Evolutionary conservation across 2,113 vertebrate genomes (phyloP).

Genomic region (Tringa solitaria): DNA sequence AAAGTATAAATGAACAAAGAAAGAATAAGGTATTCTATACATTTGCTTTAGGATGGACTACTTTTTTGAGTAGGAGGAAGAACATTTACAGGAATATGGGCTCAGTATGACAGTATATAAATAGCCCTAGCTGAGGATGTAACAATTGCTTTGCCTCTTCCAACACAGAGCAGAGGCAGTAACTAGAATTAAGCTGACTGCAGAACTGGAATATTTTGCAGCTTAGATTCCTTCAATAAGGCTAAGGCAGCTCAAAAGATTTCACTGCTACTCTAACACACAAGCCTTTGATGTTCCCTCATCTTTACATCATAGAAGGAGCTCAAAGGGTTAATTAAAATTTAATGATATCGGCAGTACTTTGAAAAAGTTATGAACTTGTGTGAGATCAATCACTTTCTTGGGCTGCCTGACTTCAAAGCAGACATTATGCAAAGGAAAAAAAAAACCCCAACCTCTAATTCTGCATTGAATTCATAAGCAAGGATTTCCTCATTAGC

Average conservation of each 20-base stretch:
- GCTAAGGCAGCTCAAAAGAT: slow-evolving; percentile 77
- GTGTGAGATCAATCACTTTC: slow-evolving; percentile 96
- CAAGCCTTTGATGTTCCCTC: slow-evolving; percentile 88
- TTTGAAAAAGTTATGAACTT: slow-evolving; percentile 98
- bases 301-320: slow-evolving; percentile 92
- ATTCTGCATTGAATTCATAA: slow-evolving; percentile 83
- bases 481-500: slow-evolving; percentile 82
- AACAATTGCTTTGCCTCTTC: slow-evolving; percentile 50
- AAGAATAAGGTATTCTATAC: background rate
- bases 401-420: slow-evolving; percentile 92
- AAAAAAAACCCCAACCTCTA: slow-evolving; percentile 20
- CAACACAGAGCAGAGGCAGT: slow-evolving; percentile 38
- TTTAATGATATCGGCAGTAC: slow-evolving; percentile 94
- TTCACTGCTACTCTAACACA: slow-evolving; percentile 74
- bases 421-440: slow-evolving; percentile 86
- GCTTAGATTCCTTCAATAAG: slow-evolving; percentile 74
- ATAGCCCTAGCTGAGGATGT: slow-evolving; percentile 49
- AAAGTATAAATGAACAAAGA: background rate
- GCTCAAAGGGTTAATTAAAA: slow-evolving; percentile 98
- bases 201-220: slow-evolving; percentile 68
- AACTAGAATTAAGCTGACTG: slow-evolving; percentile 44
- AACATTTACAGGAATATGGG: background rate
- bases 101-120: slow-evolving; percentile 38
- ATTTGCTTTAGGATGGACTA: slow-evolving; percentile 25
- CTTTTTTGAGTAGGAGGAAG: slow-evolving; percentile 7